phyloP scores from a whole-genome alignment of 2,888 invertebrate species.

The Euproctis similis region DNA sequence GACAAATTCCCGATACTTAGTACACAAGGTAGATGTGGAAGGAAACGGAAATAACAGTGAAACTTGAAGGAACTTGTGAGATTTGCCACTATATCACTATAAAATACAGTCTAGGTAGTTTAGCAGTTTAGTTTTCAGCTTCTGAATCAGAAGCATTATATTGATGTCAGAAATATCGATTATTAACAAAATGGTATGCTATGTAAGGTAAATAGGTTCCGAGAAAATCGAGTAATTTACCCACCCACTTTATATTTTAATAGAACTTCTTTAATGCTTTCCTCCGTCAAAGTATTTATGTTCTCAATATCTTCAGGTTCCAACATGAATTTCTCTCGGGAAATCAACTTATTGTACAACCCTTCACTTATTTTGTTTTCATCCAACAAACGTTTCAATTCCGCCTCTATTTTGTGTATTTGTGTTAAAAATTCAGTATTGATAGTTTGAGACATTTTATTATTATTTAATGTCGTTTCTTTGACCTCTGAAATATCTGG shows the following conservation, averaged over 20 bases:
- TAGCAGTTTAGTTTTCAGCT: too few relatives aligned
- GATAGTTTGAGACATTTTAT: constrained; percentile 28
- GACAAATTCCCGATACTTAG: too few relatives aligned
- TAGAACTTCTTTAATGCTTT: constrained; percentile 45
- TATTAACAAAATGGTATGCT: background rate
- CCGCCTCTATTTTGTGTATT: constrained; percentile 36
- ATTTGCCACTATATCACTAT: too few relatives aligned
- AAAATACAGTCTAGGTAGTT: too few relatives aligned
- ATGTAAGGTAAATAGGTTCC: background rate
- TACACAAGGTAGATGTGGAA: too few relatives aligned
- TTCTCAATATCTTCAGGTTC: constrained; percentile 65
- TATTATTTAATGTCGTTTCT: constrained; percentile 29
- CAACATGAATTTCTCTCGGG: constrained; percentile 59
- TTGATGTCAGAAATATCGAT: too few relatives aligned
- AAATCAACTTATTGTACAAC: constrained; percentile 58
- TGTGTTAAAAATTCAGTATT: constrained; percentile 25
- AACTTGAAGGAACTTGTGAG: too few relatives aligned
- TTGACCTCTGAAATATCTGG: constrained; percentile 27
- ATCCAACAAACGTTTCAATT: constrained; percentile 44
- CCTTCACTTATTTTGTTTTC: constrained; percentile 55
- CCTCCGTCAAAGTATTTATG: constrained; percentile 57
- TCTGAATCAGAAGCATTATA: too few relatives aligned
- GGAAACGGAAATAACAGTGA: too few relatives aligned
- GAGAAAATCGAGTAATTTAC: constrained; percentile 23
- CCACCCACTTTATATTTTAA: constrained; percentile 56